Percentiles rank a stretch among this genome's conserved stretches.
Evolutionary conservation across 2,888 invertebrate species (phyloP).

Genomic region (Laspeyria flexula): DNA sequence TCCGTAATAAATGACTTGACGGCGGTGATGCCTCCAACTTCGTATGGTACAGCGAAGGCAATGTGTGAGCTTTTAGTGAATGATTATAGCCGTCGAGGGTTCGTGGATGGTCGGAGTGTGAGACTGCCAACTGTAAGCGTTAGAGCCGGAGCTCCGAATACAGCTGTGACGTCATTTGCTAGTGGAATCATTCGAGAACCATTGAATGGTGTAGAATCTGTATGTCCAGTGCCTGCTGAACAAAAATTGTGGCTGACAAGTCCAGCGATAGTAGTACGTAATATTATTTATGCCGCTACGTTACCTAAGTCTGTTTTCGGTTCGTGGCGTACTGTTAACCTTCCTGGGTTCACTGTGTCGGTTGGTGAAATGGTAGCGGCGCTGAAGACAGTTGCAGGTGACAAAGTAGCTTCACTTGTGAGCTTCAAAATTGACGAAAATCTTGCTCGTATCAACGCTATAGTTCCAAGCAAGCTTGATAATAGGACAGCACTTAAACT

Average conservation of each 20-base stretch:
- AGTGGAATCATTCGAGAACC: conserved; percentile 76
- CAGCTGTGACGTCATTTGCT: conserved; percentile 76
- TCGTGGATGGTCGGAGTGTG: conserved; percentile 64
- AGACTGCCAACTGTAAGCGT: conserved; percentile 75
- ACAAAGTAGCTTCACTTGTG: conserved; percentile 55
- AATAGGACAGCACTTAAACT: conserved; percentile 60
- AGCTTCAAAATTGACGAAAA: conserved; percentile 54
- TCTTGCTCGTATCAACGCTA: conserved; percentile 60
- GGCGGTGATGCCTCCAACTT: conserved; percentile 66
- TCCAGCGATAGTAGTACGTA: conserved; percentile 61
- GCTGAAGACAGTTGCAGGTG: conserved; percentile 62
- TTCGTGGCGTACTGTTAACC: conserved; percentile 59
- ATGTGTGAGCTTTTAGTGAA: conserved; percentile 71
- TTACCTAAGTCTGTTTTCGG: conserved; percentile 52
- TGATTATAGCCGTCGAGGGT: conserved; percentile 73
- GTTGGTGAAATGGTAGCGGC: conserved; percentile 64
- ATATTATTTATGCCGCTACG: conserved; percentile 62
- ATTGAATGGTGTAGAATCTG: conserved; percentile 54
- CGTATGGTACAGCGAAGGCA: conserved; percentile 75
- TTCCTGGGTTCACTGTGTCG: conserved; percentile 69
- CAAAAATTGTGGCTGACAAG: conserved; percentile 68
- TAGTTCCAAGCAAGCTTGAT: conserved; percentile 67
- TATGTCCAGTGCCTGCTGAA: conserved; percentile 62
- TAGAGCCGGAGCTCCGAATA: conserved; percentile 68
- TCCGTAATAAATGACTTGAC: conserved; percentile 58